These are phyloP conservation scores for Probaryconus sp. DNA, from an alignment of 1,140 invertebrate genomes.

Conservation along the genomic window DNA sequence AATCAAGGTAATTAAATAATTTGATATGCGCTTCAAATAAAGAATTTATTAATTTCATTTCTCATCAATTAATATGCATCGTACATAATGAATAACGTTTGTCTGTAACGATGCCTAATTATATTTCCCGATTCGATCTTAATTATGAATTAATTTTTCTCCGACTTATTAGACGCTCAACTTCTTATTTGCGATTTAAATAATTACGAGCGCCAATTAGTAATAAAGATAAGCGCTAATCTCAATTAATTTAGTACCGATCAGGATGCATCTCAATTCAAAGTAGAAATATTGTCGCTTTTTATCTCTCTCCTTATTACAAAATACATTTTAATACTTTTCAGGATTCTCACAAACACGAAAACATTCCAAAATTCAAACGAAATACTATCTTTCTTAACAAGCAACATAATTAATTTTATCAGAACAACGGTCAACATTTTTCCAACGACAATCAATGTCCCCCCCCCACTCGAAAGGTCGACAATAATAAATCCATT, in stretches of 20 bases:
- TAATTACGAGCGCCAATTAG: conserved; percentile 53
- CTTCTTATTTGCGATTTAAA: conserved; percentile 47
- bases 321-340: too few relatives aligned
- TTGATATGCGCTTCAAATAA: conserved; percentile 2
- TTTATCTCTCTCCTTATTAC: too few relatives aligned
- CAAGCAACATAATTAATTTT: too few relatives aligned
- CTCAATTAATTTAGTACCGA: conserved; percentile 5
- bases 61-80: conserved; percentile 33
- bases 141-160: conserved; percentile 53
- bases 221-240: conserved; percentile 37
- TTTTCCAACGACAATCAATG: too few relatives aligned
- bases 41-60: conserved; percentile 37
- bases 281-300: too few relatives aligned
- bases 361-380: too few relatives aligned
- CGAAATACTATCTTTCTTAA: too few relatives aligned
- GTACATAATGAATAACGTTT: conserved; percentile 49
- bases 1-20: too few relatives aligned
- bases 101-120: conserved; percentile 44
- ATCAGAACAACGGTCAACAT: too few relatives aligned
- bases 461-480: too few relatives aligned
- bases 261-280: conserved; percentile 46
- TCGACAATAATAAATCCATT: too few relatives aligned
- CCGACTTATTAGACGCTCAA: conserved; percentile 31
- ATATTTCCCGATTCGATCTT: conserved; percentile 53
- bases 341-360: too few relatives aligned